Conservation (phyloP, 2,888 invertebrate genomes). For the Stenoptilia bipunctidactyla region DNA sequence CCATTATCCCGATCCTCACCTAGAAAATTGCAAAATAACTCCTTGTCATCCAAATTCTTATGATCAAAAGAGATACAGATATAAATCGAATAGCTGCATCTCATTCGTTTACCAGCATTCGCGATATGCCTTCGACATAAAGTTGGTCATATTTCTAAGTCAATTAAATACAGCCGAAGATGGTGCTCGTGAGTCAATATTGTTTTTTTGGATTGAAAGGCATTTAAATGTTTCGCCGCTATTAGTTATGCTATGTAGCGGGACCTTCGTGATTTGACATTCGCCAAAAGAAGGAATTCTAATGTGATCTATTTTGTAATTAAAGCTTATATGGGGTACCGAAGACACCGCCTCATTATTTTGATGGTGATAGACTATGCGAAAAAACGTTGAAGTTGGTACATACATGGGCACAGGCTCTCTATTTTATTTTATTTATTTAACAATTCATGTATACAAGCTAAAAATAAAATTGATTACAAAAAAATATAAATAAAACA, state of each 20-base stretch:
- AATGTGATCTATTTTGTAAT: neutral
- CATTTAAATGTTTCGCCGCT: constrained; percentile 42
- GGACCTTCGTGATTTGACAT: neutral
- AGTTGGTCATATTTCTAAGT: constrained; percentile 45
- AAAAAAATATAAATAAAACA: too few relatives aligned
- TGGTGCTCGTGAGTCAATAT: constrained; percentile 21
- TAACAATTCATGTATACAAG: too few relatives aligned
- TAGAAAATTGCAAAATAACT: too few relatives aligned
- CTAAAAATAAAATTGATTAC: too few relatives aligned
- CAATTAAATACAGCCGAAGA: constrained; percentile 50
- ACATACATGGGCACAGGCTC: too few relatives aligned
- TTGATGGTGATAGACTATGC: too few relatives aligned
- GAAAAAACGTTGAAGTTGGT: too few relatives aligned
- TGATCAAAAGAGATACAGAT: too few relatives aligned
- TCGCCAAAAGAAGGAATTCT: constrained; percentile 3
- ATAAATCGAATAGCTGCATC: constrained; percentile 6
- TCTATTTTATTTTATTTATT: too few relatives aligned
- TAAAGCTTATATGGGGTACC: too few relatives aligned
- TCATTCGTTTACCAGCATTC: constrained; percentile 14
- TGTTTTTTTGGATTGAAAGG: constrained; percentile 4
- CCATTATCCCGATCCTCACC: neutral
- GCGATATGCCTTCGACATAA: constrained; percentile 23
- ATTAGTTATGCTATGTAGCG: constrained; percentile 25
- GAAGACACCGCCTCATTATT: too few relatives aligned
- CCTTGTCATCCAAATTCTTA: too few relatives aligned